Evolutionary conservation across 2,888 invertebrate genomes (phyloP), one percentile per base, ranked within the genome.

Genomic region (Eubasilissa splendida): DNA sequence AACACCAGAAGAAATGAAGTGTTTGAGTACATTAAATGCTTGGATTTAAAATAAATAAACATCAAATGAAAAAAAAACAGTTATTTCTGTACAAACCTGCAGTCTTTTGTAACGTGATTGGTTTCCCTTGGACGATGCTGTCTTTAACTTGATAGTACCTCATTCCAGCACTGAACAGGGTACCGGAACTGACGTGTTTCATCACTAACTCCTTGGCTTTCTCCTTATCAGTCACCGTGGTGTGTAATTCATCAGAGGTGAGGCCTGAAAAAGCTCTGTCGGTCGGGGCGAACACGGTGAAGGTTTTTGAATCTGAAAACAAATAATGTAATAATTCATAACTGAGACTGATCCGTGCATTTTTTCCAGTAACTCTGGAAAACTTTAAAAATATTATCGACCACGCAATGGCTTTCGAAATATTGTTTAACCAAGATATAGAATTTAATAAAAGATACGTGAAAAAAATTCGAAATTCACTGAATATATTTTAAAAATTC

Each of bases 121-220:
- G 94, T 84, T 93, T 93, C 60, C 94, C 93, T 66, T 94, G 92
- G 84, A 93, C 93, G 87, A 96, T 92, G 76, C 95, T 95, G 86
- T 96, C 95, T 87, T 94, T 92, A 60, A 96, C 94, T 89, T 96
- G 96, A 88, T 96, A 96, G 89, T 95, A 96, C 85, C 96, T 91
- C 95, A 96, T 96, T 76, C 96, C 96, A 4, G 95, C 95, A 74
- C 95, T 95, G 90, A 95, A 96, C 3, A 96, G 89, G 0, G 96
- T 95, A 68, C 95, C 95, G 4, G 95, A 92, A 80, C 94, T 91
- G 79, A 96, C 90, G 87, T 96, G 96, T 76, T 94, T 91, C 86
- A 95, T 93, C 66, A 96, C 94, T 70, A 96, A 91, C 77, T 94
- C 93, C 83, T 93, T 92, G 8, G 96, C 95, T 0, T 91, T 91